A percentile compares a stretch with the other conserved stretches of the same genome.
Conservation (phyloP, 2,888 invertebrate species). For the Antitype chi region DNA sequence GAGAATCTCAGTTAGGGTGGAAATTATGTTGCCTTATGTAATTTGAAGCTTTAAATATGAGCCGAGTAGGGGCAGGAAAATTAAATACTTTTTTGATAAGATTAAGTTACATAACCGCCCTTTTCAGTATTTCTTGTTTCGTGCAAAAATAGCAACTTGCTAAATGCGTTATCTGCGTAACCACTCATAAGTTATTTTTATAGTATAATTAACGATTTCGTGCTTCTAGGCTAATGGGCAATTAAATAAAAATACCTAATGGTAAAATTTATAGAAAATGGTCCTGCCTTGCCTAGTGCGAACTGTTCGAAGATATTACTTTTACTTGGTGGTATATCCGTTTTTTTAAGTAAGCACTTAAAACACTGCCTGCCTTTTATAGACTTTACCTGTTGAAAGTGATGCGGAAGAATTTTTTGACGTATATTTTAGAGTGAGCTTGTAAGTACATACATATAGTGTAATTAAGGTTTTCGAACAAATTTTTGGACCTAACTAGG, state of each 20-base stretch:
- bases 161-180: slow-evolving; percentile 22
- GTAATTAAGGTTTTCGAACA: too few relatives aligned
- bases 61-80: not conserved
- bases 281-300: not conserved
- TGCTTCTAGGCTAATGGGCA: slow-evolving; percentile 11
- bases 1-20: not conserved
- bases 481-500: too few relatives aligned
- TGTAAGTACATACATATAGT: too few relatives aligned
- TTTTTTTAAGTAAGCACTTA: too few relatives aligned
- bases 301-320: not conserved
- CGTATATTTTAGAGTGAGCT: too few relatives aligned
- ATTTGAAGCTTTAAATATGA: slow-evolving; percentile 2
- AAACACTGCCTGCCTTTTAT: too few relatives aligned
- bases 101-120: not conserved
- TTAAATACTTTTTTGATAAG: not conserved
- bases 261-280: not conserved
- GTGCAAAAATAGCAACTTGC: slow-evolving; percentile 4
- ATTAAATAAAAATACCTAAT: not conserved
- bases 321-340: not conserved
- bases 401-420: too few relatives aligned
- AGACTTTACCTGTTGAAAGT: too few relatives aligned
- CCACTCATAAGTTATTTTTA: slow-evolving; percentile 18
- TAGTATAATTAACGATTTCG: slow-evolving; percentile 5
- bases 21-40: slow-evolving; percentile 15
- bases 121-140: not conserved